Evolutionary conservation across 2,797 vertebrate genomes (phyloP).

Genomic region (Telmatherina bonti): DNA sequence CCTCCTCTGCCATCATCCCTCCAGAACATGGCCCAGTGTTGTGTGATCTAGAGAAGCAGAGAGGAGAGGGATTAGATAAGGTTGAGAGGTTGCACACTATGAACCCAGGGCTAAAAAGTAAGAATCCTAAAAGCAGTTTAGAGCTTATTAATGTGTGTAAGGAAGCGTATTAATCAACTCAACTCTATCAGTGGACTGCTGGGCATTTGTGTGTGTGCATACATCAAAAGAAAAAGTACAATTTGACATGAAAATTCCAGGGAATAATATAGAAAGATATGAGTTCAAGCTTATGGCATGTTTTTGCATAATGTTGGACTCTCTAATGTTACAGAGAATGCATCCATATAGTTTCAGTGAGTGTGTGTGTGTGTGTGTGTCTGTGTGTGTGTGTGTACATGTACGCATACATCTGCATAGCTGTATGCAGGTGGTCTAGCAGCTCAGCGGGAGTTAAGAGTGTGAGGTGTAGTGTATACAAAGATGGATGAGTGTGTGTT

Average conservation of each 20-base stretch:
- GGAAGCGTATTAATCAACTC: slow-evolving; percentile 88
- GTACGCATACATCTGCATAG: slow-evolving; percentile 48
- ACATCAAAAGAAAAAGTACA: slow-evolving; percentile 9
- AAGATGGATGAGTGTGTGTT: slow-evolving; percentile 50
- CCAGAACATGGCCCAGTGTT: slow-evolving; percentile 76
- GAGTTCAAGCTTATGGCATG: slow-evolving; percentile 11
- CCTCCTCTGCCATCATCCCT: slow-evolving; percentile 70
- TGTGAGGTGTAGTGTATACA: slow-evolving; percentile 64
- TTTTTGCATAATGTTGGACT: slow-evolving; percentile 24
- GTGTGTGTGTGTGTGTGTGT: slow-evolving; percentile 27
- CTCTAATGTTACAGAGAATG: neutral
- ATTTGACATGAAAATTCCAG: slow-evolving; percentile 14
- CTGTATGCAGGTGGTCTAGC: slow-evolving; percentile 74
- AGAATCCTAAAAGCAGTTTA: slow-evolving; percentile 88
- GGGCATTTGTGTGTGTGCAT: slow-evolving; percentile 39
- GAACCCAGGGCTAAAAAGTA: slow-evolving; percentile 86
- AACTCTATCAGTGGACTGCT: slow-evolving; percentile 74
- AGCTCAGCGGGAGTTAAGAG: slow-evolving; percentile 68
- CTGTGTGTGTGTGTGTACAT: slow-evolving; percentile 11
- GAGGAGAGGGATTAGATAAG: slow-evolving; percentile 84
- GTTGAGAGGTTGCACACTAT: slow-evolving; percentile 86
- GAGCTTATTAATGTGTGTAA: slow-evolving; percentile 89
- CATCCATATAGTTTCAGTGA: slow-evolving; percentile 32
- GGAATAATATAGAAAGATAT: slow-evolving; percentile 7
- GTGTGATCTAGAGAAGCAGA: slow-evolving; percentile 79